Conservation (phyloP, 2,797 vertebrate species). For the Siniperca obscura region DNA sequence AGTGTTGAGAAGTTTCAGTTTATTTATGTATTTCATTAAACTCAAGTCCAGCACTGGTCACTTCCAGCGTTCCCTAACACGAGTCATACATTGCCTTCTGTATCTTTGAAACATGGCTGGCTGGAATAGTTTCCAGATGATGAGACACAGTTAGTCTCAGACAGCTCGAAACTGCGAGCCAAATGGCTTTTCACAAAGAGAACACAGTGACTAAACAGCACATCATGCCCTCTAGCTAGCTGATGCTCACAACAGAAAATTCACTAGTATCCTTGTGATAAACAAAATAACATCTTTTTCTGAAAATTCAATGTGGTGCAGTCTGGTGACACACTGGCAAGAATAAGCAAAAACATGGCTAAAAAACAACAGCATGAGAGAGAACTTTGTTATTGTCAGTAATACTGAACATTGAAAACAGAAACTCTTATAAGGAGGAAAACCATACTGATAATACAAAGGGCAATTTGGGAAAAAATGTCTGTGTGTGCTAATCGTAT, state of each 20-base stretch:
- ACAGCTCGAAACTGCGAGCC: not conserved
- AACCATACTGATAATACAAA: not conserved
- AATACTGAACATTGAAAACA: not conserved
- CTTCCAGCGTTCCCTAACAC: not conserved
- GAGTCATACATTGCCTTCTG: not conserved
- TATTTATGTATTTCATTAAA: not conserved
- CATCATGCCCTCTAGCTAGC: not conserved
- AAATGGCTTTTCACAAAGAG: not conserved
- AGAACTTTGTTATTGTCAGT: no score
- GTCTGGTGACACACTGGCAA: not conserved
- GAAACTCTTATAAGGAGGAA: not conserved
- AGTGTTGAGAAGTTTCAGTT: not conserved
- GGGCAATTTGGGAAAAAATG: not conserved
- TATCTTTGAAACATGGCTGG: not conserved
- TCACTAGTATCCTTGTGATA: accelerated
- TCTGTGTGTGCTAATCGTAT: not conserved
- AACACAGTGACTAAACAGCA: not conserved
- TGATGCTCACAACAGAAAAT: not conserved
- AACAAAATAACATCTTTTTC: not conserved
- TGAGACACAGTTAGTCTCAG: not conserved
- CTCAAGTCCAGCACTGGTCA: not conserved
- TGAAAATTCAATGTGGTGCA: not conserved
- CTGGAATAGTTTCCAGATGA: constrained; percentile 42
- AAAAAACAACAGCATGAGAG: not conserved
- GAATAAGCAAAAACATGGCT: not conserved